These are phyloP conservation scores for Oostethus manadensis DNA, from an alignment of 2,113 vertebrate genomes.

Conservation along the genomic window DNA sequence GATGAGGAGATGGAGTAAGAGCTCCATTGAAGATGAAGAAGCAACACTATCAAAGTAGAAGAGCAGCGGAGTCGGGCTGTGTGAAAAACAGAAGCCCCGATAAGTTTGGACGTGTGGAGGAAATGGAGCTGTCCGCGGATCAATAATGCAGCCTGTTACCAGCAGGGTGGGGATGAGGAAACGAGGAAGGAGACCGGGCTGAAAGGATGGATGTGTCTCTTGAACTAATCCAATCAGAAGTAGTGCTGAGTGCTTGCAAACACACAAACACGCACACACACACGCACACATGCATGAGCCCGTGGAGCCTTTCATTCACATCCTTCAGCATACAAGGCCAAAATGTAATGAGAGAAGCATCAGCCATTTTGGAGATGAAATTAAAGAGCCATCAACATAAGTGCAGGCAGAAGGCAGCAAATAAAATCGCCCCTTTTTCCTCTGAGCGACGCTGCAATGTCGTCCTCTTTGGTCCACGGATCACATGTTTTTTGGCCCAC, in stretches of 20 bases:
- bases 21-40: constrained; percentile 12
- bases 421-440: constrained; percentile 24
- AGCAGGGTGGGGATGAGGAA: constrained; percentile 24
- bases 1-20: constrained; percentile 8
- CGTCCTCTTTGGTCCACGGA: constrained; percentile 39
- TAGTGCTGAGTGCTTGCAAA: constrained; percentile 25
- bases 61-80: constrained; percentile 13
- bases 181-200: constrained; percentile 31
- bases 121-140: constrained; percentile 66
- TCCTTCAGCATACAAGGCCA: constrained; percentile 20
- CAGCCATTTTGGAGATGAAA: constrained; percentile 45
- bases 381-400: constrained; percentile 48
- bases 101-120: constrained; percentile 62
- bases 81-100: constrained; percentile 49
- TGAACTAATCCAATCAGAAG: constrained; percentile 65
- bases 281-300: constrained; percentile 9
- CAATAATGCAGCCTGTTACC: constrained; percentile 59
- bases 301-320: constrained; percentile 24
- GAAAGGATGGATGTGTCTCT: constrained; percentile 57
- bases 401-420: constrained; percentile 32
- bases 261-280: constrained; percentile 1
- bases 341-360: constrained; percentile 47
- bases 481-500: constrained; percentile 60
- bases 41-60: constrained; percentile 24
- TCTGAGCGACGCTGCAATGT: constrained; percentile 19